phyloP scores from a whole-genome alignment of 2,113 vertebrate genomes.

The Psittacula cyanocephala region DNA sequence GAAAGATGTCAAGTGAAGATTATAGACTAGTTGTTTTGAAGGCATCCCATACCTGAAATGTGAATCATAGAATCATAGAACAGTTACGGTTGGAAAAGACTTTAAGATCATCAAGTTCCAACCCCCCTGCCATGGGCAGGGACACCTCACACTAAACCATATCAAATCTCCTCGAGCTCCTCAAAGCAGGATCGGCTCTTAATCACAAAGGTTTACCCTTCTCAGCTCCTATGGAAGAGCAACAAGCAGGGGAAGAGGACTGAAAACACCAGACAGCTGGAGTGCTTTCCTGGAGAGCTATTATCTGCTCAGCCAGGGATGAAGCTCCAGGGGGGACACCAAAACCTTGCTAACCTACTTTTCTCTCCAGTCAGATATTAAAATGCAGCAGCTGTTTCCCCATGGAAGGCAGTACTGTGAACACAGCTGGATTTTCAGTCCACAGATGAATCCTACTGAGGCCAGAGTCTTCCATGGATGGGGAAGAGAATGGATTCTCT shows the following conservation, averaged over 20 bases:
- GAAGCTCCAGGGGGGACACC: slow-evolving; percentile 10
- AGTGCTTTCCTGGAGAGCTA: slow-evolving; percentile 8
- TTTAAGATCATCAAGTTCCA: too few species aligned
- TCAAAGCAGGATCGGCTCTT: not conserved
- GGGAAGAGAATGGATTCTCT: not conserved
- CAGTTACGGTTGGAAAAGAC: too few species aligned
- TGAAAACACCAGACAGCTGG: not conserved
- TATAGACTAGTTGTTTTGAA: not conserved
- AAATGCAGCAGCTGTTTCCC: slow-evolving; percentile 16
- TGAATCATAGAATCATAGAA: not conserved
- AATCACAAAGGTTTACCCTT: not conserved
- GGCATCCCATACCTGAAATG: not conserved
- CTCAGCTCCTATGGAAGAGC: not conserved
- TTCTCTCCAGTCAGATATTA: not conserved
- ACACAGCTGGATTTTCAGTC: not conserved
- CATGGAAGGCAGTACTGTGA: not conserved
- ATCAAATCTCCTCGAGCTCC: not conserved
- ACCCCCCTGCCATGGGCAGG: too few species aligned
- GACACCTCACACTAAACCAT: too few species aligned
- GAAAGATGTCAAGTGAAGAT: not conserved
- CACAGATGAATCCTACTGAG: not conserved
- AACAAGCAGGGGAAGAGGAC: not conserved
- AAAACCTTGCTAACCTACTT: slow-evolving; percentile 48
- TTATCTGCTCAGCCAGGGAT: slow-evolving; percentile 3
- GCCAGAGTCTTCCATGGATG: not conserved